A percentile compares a stretch with the other conserved stretches of the same genome.
These are phyloP conservation scores for Ophion costatus DNA, from an alignment of 2,888 invertebrate species.

Conservation along the genomic window DNA sequence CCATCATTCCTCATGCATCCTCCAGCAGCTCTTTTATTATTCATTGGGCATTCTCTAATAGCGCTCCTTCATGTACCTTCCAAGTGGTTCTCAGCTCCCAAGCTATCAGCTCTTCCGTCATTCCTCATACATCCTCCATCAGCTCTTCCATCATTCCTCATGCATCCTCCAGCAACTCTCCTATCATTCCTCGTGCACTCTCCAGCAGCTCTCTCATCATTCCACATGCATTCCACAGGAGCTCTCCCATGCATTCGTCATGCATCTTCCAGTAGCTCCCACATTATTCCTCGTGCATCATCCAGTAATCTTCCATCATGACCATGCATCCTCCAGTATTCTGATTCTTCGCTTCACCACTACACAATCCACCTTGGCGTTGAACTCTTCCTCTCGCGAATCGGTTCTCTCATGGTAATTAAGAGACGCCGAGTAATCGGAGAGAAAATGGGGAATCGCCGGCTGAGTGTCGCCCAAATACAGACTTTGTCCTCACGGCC, in stretches of 20 bases:
- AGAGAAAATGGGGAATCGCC: constrained; percentile 23
- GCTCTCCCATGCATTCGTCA: neutral
- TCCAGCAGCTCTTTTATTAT: too few species aligned
- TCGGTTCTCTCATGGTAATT: constrained; percentile 14
- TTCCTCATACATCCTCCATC: too few species aligned
- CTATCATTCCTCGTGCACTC: too few species aligned
- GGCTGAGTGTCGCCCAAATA: neutral
- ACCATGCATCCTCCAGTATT: neutral
- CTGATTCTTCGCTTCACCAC: neutral
- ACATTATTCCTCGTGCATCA: too few species aligned
- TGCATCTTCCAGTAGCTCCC: too few species aligned
- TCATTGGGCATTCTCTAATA: too few species aligned
- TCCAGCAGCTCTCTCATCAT: too few species aligned
- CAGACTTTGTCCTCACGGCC: constrained; percentile 16
- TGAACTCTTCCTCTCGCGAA: neutral
- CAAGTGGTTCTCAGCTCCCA: neutral
- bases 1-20: too few species aligned
- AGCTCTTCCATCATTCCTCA: too few species aligned
- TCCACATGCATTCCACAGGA: neutral
- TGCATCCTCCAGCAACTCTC: too few species aligned
- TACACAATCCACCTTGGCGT: neutral
- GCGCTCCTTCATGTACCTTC: too few species aligned
- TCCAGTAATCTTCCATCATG: neutral
- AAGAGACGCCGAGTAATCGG: constrained; percentile 33
- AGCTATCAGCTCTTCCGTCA: too few species aligned